A percentile compares a stretch with the other conserved stretches of the same genome.
phyloP scores from a whole-genome alignment of 2,888 invertebrate genomes.

The Colletes collaris region DNA sequence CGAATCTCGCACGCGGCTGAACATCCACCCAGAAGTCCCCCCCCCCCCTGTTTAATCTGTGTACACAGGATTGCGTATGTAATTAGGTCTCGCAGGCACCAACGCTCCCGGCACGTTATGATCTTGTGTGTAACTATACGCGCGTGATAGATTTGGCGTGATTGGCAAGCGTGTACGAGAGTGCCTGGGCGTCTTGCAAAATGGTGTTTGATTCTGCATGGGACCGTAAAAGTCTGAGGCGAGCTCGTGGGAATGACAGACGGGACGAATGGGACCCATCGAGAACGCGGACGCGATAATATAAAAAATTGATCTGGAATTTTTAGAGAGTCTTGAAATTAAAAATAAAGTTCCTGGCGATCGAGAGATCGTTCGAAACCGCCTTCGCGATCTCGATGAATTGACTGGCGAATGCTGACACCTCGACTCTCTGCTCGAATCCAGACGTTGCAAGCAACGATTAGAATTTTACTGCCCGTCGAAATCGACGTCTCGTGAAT shows the following conservation, averaged over 20 bases:
- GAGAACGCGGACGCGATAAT: constrained; percentile 5
- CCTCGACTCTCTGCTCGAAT: constrained; percentile 33
- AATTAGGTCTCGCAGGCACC: constrained; percentile 75
- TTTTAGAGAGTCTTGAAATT: not conserved
- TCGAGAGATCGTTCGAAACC: not conserved
- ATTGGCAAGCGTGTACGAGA: constrained; percentile 30
- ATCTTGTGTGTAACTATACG: constrained; percentile 56
- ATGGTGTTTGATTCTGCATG: constrained; percentile 49
- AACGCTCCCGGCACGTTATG: constrained; percentile 72
- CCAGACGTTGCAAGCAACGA: no score
- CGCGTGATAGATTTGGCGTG: constrained; percentile 43
- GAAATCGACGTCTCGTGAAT: not conserved
- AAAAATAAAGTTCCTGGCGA: not conserved
- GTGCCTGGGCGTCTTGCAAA: constrained; percentile 16
- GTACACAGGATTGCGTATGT: constrained; percentile 71
- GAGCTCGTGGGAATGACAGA: constrained; percentile 19
- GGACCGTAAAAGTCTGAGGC: constrained; percentile 21
- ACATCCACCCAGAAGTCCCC: constrained; percentile 17
- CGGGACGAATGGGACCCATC: not conserved
- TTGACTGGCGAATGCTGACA: constrained; percentile 34
- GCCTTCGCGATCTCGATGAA: constrained; percentile 28
- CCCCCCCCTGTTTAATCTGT: constrained; percentile 66
- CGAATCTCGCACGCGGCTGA: constrained; percentile 50
- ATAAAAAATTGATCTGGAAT: not conserved
- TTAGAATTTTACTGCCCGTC: no score